These are phyloP conservation scores for Caenorhabditis remanei DNA, from an alignment of 1,140 invertebrate genomes.

Conservation along the genomic window DNA sequence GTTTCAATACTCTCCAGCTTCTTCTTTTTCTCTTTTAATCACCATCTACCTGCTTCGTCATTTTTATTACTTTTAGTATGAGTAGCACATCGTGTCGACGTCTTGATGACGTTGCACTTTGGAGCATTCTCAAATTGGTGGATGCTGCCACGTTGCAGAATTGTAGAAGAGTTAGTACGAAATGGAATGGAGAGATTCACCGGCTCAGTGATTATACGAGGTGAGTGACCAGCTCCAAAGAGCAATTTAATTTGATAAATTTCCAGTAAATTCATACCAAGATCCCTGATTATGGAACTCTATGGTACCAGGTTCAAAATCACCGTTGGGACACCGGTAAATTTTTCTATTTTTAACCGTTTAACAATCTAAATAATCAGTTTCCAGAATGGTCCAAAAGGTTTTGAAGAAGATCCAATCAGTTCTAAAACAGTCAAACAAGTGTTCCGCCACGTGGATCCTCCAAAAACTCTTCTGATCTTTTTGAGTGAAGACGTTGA, in stretches of 20 bases:
- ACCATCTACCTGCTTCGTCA: not conserved
- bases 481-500: not conserved
- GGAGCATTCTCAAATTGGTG: conserved; percentile 5
- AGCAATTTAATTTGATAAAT: too few species aligned
- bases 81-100: conserved; percentile 17
- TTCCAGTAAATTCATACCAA: not conserved
- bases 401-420: not conserved
- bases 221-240: not conserved
- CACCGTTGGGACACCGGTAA: not conserved
- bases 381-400: not conserved
- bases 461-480: not conserved
- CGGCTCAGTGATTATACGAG: conserved; percentile 23
- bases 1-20: not conserved
- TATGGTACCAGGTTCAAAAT: not conserved
- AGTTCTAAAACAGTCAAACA: not conserved
- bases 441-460: not conserved
- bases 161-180: conserved; percentile 36
- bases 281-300: not conserved
- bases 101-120: conserved; percentile 21
- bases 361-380: not conserved
- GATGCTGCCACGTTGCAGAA: conserved; percentile 26
- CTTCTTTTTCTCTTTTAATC: not conserved
- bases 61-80: not conserved
- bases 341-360: not conserved
- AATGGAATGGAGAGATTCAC: conserved; percentile 8